A percentile compares a stretch with the other conserved stretches of the same genome.
These are phyloP conservation scores for Elgonia sp. DNA, from an alignment of 2,888 invertebrate species.

Conservation along the genomic window DNA sequence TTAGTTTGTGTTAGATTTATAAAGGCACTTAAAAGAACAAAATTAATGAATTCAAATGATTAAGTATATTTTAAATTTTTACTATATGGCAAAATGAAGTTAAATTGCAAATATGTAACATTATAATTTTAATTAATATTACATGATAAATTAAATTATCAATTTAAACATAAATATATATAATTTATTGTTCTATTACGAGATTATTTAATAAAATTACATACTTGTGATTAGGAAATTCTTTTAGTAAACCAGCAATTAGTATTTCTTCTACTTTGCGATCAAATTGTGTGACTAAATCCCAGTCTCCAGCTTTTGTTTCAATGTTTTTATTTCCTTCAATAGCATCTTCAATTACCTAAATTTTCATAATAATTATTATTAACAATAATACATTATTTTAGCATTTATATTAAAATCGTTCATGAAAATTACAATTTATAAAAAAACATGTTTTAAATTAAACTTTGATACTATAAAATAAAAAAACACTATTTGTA, in stretches of 20 bases:
- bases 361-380: slow-evolving; percentile 3
- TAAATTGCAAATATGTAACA: too few relatives aligned
- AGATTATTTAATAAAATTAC: too few relatives aligned
- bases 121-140: too few relatives aligned
- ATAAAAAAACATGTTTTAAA: not conserved
- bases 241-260: slow-evolving; percentile 88
- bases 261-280: slow-evolving; percentile 92
- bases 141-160: too few relatives aligned
- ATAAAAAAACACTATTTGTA: not conserved
- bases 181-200: too few relatives aligned
- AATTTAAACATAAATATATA: too few relatives aligned
- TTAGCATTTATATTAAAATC: not conserved
- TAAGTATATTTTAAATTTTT: too few relatives aligned
- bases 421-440: not conserved
- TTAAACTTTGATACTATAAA: too few relatives aligned
- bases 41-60: not conserved
- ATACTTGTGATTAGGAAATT: slow-evolving; percentile 90
- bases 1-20: too few relatives aligned
- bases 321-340: slow-evolving; percentile 85
- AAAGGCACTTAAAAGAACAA: not conserved
- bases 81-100: too few relatives aligned
- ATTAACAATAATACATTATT: not conserved
- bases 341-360: slow-evolving; percentile 83
- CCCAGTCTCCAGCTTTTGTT: slow-evolving; percentile 90
- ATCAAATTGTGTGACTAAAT: slow-evolving; percentile 94